Evolutionary conservation across 2,888 invertebrate genomes (phyloP).

Genomic region (Tricholauxania praeusta): DNA sequence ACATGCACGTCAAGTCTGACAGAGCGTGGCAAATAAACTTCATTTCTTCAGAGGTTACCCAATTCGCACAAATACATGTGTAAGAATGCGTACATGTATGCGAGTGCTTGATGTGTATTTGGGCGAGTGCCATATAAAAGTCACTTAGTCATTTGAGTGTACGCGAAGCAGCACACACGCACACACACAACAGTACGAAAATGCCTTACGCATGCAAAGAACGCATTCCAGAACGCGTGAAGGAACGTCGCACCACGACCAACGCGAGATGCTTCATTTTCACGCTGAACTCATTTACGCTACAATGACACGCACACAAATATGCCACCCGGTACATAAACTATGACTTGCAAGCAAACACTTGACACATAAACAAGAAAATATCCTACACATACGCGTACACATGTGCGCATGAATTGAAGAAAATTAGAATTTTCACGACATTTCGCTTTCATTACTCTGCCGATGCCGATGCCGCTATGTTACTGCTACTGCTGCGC

Average conservation of each 20-base stretch:
- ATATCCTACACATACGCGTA: too few relatives aligned
- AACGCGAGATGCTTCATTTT: background rate
- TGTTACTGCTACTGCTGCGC: background rate
- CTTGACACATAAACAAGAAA: too few relatives aligned
- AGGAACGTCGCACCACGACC: background rate
- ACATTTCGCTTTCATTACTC: background rate
- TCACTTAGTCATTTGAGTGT: slow-evolving; percentile 4
- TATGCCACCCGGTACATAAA: background rate
- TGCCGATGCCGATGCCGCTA: background rate
- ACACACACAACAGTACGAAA: background rate
- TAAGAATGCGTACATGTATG: background rate
- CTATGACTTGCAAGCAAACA: too few relatives aligned
- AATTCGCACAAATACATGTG: background rate
- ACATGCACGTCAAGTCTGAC: background rate
- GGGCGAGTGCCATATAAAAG: background rate
- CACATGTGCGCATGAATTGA: background rate
- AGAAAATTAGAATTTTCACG: background rate
- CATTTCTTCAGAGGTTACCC: slow-evolving; percentile 9
- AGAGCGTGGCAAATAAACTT: slow-evolving; percentile 16
- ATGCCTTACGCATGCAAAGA: background rate
- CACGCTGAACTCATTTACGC: background rate
- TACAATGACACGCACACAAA: background rate
- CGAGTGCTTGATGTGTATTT: background rate
- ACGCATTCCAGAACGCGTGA: too few relatives aligned
- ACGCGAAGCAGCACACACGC: background rate